Evolutionary conservation across 2,888 invertebrate genomes (phyloP), one percentile per base, ranked within the genome.

Genomic region (Drosophila rubida): DNA sequence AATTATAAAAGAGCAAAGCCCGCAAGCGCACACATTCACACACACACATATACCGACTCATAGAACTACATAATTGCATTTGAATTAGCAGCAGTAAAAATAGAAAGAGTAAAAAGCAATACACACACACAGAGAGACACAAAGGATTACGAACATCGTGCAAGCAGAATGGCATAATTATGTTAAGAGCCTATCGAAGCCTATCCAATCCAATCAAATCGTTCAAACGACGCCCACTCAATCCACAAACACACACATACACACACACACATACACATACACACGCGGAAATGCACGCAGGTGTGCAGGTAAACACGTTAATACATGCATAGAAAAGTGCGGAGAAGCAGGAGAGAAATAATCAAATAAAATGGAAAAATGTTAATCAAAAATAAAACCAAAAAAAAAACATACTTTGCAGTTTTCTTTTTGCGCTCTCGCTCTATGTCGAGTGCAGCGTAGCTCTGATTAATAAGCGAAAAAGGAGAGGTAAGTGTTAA

Each of bases 361-460:
- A 84, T 84, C 84, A 88, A 84, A 84, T 88, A 84, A 84, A 83
- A 86, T 79, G 86, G 78, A 80, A 88, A 82, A 84, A 86, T 84
- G 84, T 84, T 84, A 84, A 84, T 84, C 88, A 88, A 84, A 84
- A 74, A 69, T 58, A 62, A 66, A 73, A 68, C 69, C 50, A 35
- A 88, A 88, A 85, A 60, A 62, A 54, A 51, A 59, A 75, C 69
- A 67, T 62, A 62, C 27, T 23, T 14, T 59, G 55, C 49, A 37
- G 57, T 64, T 62, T 68, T 49, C 11, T 13, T 35, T 14, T 37
- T 16, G 13, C 8, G 7, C 22, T 23, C 8, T 49, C 4, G 3
- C 3, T 19, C 19, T 19, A 19, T 3, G 19, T 19, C 19, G 19
- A 19, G 19, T 27, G 5, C 6, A 27, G 0, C 53, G 8, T 19